Conservation (phyloP, 2,797 vertebrate genomes). For the Dendrocincla tyrannina region DNA sequence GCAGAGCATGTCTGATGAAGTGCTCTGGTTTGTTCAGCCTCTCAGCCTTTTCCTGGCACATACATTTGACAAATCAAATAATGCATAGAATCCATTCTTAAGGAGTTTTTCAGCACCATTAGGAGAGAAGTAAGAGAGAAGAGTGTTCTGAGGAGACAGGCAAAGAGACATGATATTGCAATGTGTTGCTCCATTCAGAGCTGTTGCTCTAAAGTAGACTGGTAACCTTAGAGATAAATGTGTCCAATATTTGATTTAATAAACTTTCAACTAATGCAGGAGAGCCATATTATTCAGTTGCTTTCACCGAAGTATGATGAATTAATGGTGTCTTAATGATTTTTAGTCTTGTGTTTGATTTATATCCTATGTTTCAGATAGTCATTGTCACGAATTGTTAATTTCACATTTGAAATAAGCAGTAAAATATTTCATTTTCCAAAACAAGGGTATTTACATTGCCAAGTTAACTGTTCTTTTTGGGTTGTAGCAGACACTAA, state of each 20-base stretch:
- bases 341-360: background rate
- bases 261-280: background rate
- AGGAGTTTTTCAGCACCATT: background rate
- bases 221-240: background rate
- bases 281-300: background rate
- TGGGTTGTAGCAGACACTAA: background rate
- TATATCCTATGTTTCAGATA: background rate
- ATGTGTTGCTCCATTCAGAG: background rate
- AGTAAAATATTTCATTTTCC: background rate
- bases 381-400: background rate
- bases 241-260: background rate
- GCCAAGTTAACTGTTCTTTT: background rate
- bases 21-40: background rate
- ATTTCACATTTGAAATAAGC: background rate
- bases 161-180: background rate
- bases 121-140: background rate
- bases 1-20: background rate
- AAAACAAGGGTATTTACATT: background rate
- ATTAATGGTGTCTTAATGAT: accelerated
- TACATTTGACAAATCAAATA: background rate
- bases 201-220: background rate
- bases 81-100: background rate
- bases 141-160: background rate
- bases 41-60: background rate
- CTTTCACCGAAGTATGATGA: background rate